Evolutionary conservation across 2,113 vertebrate species (phyloP).

Genomic region (Actinemys pallida): DNA sequence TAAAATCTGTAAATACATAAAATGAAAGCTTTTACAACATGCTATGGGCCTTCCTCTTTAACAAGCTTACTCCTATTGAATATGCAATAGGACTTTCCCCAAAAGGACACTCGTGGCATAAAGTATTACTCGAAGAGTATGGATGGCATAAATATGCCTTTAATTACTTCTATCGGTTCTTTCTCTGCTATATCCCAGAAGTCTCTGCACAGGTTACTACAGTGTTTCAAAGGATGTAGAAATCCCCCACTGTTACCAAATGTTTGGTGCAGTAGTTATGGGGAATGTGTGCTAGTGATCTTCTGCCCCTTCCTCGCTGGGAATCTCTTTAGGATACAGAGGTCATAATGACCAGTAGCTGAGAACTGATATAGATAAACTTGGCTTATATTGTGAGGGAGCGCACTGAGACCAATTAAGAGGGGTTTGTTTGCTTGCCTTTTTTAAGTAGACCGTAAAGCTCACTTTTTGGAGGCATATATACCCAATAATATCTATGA

Average conservation of each 20-base stretch:
- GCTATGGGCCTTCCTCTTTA: not conserved
- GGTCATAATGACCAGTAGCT: not conserved
- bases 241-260: slow-evolving; percentile 12
- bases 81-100: not conserved
- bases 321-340: not conserved
- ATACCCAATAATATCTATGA: not conserved
- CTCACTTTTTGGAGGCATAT: not conserved
- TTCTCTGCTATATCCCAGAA: not conserved
- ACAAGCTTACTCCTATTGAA: not conserved
- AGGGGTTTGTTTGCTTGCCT: not conserved
- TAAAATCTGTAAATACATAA: slow-evolving; percentile 51
- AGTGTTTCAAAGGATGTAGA: not conserved
- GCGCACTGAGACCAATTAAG: not conserved
- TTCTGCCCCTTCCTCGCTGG: not conserved
- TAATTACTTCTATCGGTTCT: not conserved
- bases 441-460: not conserved
- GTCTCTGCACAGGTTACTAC: not conserved
- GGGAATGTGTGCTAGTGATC: slow-evolving; percentile 6
- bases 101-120: not conserved
- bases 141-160: not conserved
- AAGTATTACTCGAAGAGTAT: not conserved
- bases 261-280: slow-evolving; percentile 32
- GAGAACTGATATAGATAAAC: not conserved
- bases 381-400: not conserved
- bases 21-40: not conserved